A percentile compares a stretch with the other conserved stretches of the same genome.
phyloP scores from a whole-genome alignment of 2,113 vertebrate species.

The Beaufortia kweichowensis region DNA sequence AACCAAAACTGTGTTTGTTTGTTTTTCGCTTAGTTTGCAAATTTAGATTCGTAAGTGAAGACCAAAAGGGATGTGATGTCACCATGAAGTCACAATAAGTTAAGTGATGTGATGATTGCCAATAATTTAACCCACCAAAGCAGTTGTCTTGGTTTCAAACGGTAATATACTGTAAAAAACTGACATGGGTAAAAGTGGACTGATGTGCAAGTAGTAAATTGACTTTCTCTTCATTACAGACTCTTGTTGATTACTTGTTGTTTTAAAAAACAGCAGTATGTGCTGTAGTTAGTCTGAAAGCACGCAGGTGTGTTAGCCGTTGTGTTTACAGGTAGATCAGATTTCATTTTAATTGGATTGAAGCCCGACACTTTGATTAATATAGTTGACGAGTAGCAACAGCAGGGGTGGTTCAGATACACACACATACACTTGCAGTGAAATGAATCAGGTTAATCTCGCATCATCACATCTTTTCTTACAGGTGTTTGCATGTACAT shows the following conservation, averaged over 20 bases:
- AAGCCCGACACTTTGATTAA: constrained; percentile 54
- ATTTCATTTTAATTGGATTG: constrained; percentile 49
- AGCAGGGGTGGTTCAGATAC: constrained; percentile 32
- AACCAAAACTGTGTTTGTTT: too few relatives aligned
- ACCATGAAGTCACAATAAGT: too few relatives aligned
- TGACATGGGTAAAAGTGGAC: too few relatives aligned
- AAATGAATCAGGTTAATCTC: constrained; percentile 28
- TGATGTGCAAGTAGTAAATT: too few relatives aligned
- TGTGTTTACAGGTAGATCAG: constrained; percentile 39
- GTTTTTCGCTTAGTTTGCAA: too few relatives aligned
- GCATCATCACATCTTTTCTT: not conserved
- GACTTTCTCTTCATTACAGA: not conserved
- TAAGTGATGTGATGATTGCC: too few relatives aligned
- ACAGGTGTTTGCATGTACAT: not conserved
- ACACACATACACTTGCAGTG: not conserved
- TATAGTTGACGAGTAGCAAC: constrained; percentile 39
- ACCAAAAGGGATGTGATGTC: too few relatives aligned
- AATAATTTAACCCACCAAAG: too few relatives aligned
- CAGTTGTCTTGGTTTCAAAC: too few relatives aligned
- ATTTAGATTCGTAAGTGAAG: too few relatives aligned
- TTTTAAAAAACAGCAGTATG: not conserved
- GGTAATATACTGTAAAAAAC: too few relatives aligned
- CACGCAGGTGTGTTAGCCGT: not conserved
- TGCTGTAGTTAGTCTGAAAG: constrained; percentile 6
- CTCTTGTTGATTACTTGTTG: constrained; percentile 16